Conservation (phyloP, 2,113 vertebrate genomes). For the Marmota flaviventris region DNA sequence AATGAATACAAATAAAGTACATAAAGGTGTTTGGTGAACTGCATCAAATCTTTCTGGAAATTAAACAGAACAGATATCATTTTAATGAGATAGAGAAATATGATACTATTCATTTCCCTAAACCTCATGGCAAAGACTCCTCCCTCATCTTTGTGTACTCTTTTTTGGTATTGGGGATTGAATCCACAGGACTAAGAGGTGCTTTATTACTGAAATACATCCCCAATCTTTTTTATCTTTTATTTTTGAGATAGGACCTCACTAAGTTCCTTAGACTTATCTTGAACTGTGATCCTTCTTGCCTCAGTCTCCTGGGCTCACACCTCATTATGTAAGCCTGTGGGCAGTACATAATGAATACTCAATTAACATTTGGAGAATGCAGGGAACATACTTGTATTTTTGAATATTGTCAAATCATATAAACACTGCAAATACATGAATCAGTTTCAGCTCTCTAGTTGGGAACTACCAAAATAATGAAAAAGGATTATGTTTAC, state of each 20-base stretch:
- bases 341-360: rapidly evolving
- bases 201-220: no score
- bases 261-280: no score
- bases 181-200: no score
- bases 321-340: no score
- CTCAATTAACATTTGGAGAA: not conserved
- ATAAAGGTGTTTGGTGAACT: not conserved
- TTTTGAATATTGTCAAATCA: not conserved
- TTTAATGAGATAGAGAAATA: not conserved
- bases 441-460: not conserved
- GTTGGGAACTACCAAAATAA: not conserved
- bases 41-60: not conserved
- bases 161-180: no score
- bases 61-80: not conserved
- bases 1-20: not conserved
- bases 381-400: not conserved
- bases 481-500: not conserved
- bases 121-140: not conserved
- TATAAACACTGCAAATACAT: not conserved
- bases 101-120: not conserved
- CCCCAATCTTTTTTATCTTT: no score
- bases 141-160: no score
- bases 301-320: no score
- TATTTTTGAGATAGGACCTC: no score
- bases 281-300: no score